These are phyloP conservation scores for Theretra japonica DNA, from an alignment of 2,888 invertebrate genomes.

Conservation along the genomic window DNA sequence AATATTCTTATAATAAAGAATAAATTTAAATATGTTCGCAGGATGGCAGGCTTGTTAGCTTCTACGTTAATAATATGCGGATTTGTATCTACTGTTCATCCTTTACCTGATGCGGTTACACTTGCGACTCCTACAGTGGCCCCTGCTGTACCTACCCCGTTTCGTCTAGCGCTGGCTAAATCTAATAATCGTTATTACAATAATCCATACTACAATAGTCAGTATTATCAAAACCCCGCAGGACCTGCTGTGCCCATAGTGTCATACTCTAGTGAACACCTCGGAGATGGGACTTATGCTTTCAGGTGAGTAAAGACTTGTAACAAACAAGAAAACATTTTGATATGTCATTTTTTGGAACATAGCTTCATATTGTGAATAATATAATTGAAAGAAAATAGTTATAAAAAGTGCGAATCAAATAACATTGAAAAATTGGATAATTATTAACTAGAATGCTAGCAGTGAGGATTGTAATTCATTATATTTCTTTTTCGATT, in stretches of 20 bases:
- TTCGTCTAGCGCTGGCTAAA: constrained; percentile 35
- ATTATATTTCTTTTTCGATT: too few relatives aligned
- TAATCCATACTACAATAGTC: constrained; percentile 56
- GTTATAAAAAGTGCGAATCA: too few relatives aligned
- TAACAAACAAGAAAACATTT: neutral
- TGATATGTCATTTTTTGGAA: too few relatives aligned
- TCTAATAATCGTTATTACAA: constrained; percentile 43
- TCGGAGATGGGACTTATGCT: constrained; percentile 86
- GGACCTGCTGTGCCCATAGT: constrained; percentile 79
- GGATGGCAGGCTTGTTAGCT: constrained; percentile 48
- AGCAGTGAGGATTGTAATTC: too few relatives aligned
- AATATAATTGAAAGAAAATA: too few relatives aligned
- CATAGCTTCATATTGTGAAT: too few relatives aligned
- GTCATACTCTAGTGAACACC: constrained; percentile 81
- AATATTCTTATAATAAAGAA: neutral
- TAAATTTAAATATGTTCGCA: constrained; percentile 37
- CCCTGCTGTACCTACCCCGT: constrained; percentile 39
- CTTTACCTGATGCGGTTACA: constrained; percentile 42
- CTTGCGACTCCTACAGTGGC: constrained; percentile 39
- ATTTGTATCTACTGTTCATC: neutral
- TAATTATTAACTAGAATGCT: too few relatives aligned
- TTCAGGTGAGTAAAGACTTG: constrained; percentile 65
- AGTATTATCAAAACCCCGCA: constrained; percentile 45
- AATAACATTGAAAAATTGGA: too few relatives aligned
- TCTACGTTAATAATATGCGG: constrained; percentile 45